Conservation (phyloP, 2,113 vertebrate genomes). For the Cephalopterus ornatus region DNA sequence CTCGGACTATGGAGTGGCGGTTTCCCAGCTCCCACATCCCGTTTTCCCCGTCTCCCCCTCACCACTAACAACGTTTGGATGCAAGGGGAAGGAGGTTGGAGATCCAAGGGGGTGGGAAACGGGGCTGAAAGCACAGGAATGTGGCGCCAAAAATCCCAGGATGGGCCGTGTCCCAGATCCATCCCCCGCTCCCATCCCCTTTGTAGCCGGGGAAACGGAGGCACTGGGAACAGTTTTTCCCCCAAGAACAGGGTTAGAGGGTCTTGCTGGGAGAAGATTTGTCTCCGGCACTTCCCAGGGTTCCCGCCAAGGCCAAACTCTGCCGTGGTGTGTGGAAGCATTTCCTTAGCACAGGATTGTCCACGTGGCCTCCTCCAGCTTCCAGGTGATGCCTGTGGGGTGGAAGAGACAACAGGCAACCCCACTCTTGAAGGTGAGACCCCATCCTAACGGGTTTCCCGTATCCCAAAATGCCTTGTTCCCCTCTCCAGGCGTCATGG, state of each 20-base stretch:
- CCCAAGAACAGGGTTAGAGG: background rate
- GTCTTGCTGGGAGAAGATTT: background rate
- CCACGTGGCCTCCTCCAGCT: background rate
- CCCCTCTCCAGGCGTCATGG: rapidly evolving
- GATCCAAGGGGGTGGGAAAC: background rate
- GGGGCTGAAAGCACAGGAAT: background rate
- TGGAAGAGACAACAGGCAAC: too few relatives aligned
- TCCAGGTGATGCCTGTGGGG: rapidly evolving
- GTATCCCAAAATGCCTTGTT: background rate
- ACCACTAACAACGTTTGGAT: rapidly evolving
- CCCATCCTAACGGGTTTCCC: background rate
- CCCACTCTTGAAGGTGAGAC: rapidly evolving
- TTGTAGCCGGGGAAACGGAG: background rate
- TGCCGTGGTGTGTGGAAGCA: rapidly evolving
- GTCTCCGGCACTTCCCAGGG: background rate
- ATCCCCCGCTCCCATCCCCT: background rate
- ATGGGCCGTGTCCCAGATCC: rapidly evolving
- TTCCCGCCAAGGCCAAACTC: rapidly evolving
- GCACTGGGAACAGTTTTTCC: too few relatives aligned
- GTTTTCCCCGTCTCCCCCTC: background rate
- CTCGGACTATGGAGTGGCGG: rapidly evolving
- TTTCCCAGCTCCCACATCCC: rapidly evolving
- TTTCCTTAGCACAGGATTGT: background rate
- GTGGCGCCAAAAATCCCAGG: rapidly evolving
- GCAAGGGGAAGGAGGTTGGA: background rate